Conservation (phyloP, 2,113 vertebrate genomes). For the Psephotus haematonotus region DNA sequence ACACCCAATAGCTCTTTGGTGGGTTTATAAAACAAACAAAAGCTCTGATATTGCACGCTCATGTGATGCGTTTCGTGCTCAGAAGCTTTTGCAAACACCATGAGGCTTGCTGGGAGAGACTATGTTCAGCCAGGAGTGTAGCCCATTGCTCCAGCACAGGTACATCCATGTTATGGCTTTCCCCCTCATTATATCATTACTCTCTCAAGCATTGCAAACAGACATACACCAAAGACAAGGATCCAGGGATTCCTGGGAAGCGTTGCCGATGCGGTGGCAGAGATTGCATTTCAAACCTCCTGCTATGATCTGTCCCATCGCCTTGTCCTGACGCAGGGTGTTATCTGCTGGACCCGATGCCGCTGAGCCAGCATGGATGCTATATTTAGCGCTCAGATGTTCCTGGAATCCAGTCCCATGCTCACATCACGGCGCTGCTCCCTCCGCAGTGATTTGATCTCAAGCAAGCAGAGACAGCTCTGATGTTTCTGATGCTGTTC, state of each 20-base stretch:
- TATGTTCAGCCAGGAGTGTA: neutral
- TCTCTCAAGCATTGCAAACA: neutral
- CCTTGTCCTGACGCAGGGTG: neutral
- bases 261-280: fast-evolving
- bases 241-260: neutral
- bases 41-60: neutral
- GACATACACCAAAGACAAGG: neutral
- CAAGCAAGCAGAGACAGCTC: neutral
- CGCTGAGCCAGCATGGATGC: neutral
- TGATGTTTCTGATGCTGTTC: neutral
- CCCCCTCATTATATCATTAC: neutral
- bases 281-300: neutral
- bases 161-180: fast-evolving
- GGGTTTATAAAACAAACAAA: neutral
- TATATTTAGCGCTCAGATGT: neutral
- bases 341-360: neutral
- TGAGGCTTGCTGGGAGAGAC: neutral
- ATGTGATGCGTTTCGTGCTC: neutral
- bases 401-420: neutral
- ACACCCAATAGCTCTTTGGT: neutral
- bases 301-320: neutral
- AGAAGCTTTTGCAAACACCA: neutral
- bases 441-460: neutral
- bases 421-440: neutral
- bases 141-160: neutral